phyloP scores from a whole-genome alignment of 2,113 vertebrate species.

The Cyphotilapia sp. region DNA sequence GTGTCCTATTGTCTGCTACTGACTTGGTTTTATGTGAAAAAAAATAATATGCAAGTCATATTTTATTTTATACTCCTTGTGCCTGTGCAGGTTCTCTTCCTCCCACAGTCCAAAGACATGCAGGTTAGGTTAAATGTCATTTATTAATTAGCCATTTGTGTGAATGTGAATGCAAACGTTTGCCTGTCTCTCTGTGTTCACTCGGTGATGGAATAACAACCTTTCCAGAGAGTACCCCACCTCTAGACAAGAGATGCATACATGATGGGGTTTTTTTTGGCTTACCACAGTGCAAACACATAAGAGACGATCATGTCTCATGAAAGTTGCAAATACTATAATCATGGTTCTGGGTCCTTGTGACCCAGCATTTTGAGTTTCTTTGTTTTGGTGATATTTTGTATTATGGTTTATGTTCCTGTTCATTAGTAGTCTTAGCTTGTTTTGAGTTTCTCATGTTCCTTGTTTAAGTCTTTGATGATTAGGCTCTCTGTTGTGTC shows the following conservation, averaged over 20 bases:
- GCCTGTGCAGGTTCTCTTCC: background rate
- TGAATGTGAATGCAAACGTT: fast-evolving
- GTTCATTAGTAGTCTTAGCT: background rate
- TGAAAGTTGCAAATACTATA: background rate
- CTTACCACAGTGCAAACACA: background rate
- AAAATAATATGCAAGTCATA: background rate
- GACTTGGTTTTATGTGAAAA: background rate
- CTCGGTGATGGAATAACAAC: fast-evolving
- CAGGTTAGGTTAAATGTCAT: fast-evolving
- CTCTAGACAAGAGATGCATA: no score
- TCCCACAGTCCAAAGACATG: background rate
- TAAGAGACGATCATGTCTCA: fast-evolving
- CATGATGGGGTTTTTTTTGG: background rate
- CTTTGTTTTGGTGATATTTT: background rate
- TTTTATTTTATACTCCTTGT: background rate
- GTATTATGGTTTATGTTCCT: background rate
- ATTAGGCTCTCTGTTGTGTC: background rate
- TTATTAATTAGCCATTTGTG: background rate
- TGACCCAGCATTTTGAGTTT: background rate
- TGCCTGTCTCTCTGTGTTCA: background rate
- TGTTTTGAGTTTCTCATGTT: fast-evolving
- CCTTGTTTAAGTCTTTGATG: background rate
- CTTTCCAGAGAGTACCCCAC: background rate
- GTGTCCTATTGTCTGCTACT: fast-evolving
- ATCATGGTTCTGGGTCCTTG: background rate